phyloP scores from a whole-genome alignment of 1,140 invertebrate species.

The Heliothis virescens region DNA sequence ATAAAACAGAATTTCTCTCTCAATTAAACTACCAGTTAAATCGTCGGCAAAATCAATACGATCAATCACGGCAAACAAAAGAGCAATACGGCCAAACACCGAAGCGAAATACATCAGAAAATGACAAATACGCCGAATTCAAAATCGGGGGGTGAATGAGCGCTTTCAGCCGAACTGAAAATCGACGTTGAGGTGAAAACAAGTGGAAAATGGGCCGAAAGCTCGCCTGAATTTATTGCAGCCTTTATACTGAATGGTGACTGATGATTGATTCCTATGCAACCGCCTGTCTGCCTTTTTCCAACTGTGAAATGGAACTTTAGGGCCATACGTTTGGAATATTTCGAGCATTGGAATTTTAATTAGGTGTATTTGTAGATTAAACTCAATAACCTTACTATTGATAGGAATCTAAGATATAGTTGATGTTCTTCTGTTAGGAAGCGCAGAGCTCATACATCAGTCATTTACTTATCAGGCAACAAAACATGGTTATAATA shows the following conservation, averaged over 20 bases:
- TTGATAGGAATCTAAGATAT: neutral
- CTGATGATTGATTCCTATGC: conserved; percentile 66
- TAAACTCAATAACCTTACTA: too few relatives aligned
- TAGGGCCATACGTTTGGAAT: neutral
- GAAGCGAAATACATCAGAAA: conserved; percentile 45
- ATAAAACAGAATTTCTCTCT: conserved; percentile 26
- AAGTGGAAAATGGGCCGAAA: conserved; percentile 69
- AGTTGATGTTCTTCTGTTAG: too few relatives aligned
- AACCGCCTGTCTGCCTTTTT: conserved; percentile 44
- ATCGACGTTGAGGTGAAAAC: conserved; percentile 66
- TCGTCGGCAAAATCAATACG: conserved; percentile 35
- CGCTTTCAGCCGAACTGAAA: conserved; percentile 38
- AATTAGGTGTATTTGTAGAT: neutral
- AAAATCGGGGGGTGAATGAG: conserved; percentile 45
- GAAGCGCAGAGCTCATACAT: too few relatives aligned
- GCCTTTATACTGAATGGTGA: conserved; percentile 61
- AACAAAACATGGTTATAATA: too few relatives aligned
- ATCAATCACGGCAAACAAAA: conserved; percentile 44
- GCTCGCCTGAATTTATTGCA: conserved; percentile 66
- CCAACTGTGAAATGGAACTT: conserved; percentile 36
- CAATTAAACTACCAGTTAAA: conserved; percentile 42
- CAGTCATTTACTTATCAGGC: too few relatives aligned
- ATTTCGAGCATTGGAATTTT: neutral
- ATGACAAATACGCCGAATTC: conserved; percentile 62
- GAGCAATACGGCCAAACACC: conserved; percentile 43